phyloP scores from a whole-genome alignment of 1,140 invertebrate genomes.

The Conus betulinus region DNA sequence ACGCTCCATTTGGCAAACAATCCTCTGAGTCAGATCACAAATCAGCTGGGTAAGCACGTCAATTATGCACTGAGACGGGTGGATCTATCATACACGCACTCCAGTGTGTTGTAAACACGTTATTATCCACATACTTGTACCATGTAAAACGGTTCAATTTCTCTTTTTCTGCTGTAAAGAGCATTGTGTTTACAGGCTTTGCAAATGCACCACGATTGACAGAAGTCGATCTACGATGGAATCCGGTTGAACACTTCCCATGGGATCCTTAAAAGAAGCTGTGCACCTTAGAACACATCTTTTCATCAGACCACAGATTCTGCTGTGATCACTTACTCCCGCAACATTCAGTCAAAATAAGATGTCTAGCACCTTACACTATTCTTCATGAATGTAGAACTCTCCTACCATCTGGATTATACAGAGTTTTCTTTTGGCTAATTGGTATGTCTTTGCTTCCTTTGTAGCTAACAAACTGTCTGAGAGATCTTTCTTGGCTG shows the following conservation, averaged over 20 bases:
- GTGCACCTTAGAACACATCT: conserved; percentile 21
- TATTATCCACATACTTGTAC: conserved; percentile 13
- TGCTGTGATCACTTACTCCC: conserved; percentile 48
- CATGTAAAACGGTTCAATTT: conserved; percentile 4
- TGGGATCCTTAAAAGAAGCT: no score
- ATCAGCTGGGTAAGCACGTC: neutral
- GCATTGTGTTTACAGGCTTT: neutral
- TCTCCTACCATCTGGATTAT: conserved; percentile 40
- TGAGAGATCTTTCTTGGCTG: conserved; percentile 38
- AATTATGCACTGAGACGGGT: neutral
- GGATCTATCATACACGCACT: neutral
- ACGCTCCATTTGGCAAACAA: conserved; percentile 21
- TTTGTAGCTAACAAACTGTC: neutral
- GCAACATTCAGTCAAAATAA: neutral
- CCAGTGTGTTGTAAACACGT: neutral
- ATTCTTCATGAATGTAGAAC: conserved; percentile 52
- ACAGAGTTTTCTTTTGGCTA: conserved; percentile 43
- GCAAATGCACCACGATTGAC: no score
- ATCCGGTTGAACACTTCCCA: no score
- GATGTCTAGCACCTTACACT: conserved; percentile 18
- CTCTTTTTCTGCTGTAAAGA: neutral
- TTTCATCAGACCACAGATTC: conserved; percentile 40
- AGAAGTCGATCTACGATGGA: no score
- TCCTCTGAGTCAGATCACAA: neutral
- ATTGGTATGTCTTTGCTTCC: conserved; percentile 32